Evolutionary conservation across 1,140 invertebrate genomes (phyloP).

Genomic region (Papilio glaucus): DNA sequence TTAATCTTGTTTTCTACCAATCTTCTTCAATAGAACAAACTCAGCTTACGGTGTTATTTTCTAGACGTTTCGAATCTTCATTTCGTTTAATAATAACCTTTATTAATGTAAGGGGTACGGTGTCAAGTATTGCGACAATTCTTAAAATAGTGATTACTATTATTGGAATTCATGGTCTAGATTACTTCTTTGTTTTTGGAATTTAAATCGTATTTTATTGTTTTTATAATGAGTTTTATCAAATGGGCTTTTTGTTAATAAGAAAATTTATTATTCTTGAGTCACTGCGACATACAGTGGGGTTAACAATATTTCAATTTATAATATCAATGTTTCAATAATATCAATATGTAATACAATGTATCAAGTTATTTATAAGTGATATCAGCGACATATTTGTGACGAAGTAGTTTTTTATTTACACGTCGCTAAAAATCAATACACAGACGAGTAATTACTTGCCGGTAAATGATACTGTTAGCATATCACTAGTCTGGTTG

Average conservation of each 20-base stretch:
- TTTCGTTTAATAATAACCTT: too few species aligned
- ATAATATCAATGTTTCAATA: too few species aligned
- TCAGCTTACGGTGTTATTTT: too few species aligned
- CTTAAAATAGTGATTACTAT: background rate
- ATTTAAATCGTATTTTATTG: background rate
- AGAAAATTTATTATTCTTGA: background rate
- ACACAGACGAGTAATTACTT: too few species aligned
- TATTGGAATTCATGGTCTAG: background rate
- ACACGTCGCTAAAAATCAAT: too few species aligned
- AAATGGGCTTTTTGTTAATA: background rate
- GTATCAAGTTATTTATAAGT: background rate
- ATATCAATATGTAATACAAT: too few species aligned
- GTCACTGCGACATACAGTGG: background rate
- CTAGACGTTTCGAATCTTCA: too few species aligned
- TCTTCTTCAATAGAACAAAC: constrained; percentile 2
- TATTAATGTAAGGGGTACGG: too few species aligned
- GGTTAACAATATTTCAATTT: background rate
- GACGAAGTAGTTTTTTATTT: background rate
- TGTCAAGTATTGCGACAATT: too few species aligned
- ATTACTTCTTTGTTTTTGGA: background rate
- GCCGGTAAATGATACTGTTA: too few species aligned
- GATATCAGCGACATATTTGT: background rate
- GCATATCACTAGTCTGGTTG: too few species aligned
- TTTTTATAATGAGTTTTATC: background rate
- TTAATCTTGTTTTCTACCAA: background rate